These are phyloP conservation scores for Quadroppia sp. DNA, from an alignment of 2,888 invertebrate species.

Conservation along the genomic window DNA sequence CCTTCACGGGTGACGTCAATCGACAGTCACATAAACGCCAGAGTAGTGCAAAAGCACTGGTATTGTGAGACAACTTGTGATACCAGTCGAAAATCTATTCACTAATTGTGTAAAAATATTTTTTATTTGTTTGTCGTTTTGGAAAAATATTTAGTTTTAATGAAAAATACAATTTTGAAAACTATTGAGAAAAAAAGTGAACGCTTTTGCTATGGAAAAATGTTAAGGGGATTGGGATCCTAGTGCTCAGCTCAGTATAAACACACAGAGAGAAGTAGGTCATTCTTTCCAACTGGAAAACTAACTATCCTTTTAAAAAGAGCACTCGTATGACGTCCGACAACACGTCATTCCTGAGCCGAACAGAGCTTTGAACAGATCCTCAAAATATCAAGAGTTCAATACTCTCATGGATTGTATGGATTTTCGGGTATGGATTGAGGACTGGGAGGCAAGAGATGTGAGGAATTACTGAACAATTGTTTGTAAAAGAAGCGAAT, in stretches of 20 bases:
- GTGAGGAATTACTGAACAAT: constrained; percentile 1
- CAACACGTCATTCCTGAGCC: constrained; percentile 11
- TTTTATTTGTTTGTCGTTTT: not conserved
- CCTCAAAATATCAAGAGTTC: constrained; percentile 35
- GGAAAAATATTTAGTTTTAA: not conserved
- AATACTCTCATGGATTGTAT: constrained; percentile 20
- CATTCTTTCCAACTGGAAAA: constrained; percentile 4
- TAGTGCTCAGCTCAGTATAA: not conserved
- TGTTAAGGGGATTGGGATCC: not conserved
- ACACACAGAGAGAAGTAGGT: not conserved
- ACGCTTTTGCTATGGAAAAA: not conserved
- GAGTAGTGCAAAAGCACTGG: not conserved
- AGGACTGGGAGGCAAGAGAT: too few relatives aligned
- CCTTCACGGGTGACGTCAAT: constrained; percentile 23
- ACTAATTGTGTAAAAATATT: not conserved
- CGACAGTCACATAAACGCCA: not conserved
- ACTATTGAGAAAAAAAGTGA: not conserved
- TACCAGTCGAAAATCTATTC: not conserved
- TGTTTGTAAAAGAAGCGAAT: not conserved
- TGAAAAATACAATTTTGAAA: not conserved
- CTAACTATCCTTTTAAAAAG: constrained; percentile 30
- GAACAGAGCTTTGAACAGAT: constrained; percentile 20
- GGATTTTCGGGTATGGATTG: too few relatives aligned
- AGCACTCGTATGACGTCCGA: constrained; percentile 23
- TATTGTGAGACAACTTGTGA: not conserved